A percentile compares a stretch with the other conserved stretches of the same genome.
These are phyloP conservation scores for Mycteria americana DNA, from an alignment of 2,797 vertebrate genomes.

Conservation along the genomic window DNA sequence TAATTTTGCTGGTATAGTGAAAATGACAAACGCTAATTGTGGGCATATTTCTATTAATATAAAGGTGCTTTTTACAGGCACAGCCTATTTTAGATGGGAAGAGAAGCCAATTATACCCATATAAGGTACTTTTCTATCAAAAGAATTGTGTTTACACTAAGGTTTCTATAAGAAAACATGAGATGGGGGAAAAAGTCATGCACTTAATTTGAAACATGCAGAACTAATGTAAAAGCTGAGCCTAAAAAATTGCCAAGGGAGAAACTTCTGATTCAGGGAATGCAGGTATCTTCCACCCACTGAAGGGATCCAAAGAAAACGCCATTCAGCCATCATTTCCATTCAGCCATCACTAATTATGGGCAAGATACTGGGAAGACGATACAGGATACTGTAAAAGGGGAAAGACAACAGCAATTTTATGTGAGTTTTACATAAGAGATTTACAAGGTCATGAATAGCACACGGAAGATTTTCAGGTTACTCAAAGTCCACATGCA, in stretches of 20 bases:
- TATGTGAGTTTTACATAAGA: background rate
- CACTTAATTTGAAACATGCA: background rate
- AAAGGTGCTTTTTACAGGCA: background rate
- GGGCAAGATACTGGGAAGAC: background rate
- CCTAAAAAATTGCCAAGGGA: background rate
- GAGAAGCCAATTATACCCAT: background rate
- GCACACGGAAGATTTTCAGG: background rate
- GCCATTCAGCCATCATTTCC: background rate
- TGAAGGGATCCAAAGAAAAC: background rate
- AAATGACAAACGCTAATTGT: background rate
- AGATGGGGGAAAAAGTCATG: background rate
- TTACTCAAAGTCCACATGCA: background rate
- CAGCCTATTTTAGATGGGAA: background rate
- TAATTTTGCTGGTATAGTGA: background rate
- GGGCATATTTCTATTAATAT: background rate
- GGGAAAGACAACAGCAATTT: background rate
- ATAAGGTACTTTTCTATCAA: background rate
- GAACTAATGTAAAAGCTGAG: background rate
- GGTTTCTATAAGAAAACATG: background rate
- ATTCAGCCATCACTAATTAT: background rate
- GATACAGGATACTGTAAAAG: background rate
- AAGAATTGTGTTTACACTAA: background rate
- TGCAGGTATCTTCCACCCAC: background rate
- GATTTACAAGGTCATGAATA: background rate
- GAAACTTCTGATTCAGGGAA: background rate